A percentile compares a stretch with the other conserved stretches of the same genome.
Conservation (phyloP, 30 jellyfish, hydroid and myxozoan species). For the Pelagia noctiluca region DNA sequence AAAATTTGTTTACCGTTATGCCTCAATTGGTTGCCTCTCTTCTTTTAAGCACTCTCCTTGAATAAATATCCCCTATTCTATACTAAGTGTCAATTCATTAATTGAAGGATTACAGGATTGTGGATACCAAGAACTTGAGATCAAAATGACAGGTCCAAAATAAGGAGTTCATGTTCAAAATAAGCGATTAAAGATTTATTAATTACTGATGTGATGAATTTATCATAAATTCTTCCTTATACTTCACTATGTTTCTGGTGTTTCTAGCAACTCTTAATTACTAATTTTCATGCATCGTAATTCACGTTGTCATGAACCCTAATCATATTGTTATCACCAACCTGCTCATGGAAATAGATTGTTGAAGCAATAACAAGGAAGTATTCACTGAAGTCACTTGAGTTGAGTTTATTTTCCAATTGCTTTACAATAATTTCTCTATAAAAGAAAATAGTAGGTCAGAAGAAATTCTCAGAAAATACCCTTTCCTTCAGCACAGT, state of each 20-base stretch:
- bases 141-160: background rate
- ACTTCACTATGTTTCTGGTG: too few species aligned
- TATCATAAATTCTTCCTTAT: too few species aligned
- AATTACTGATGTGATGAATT: background rate
- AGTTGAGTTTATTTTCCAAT: conserved; percentile 84
- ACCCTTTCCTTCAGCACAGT: too few species aligned
- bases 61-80: too few species aligned
- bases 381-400: conserved; percentile 97
- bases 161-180: background rate
- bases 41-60: too few species aligned
- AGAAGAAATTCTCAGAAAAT: too few species aligned
- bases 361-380: conserved; percentile 90
- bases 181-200: background rate
- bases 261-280: conserved; percentile 60
- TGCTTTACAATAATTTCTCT: conserved; percentile 81
- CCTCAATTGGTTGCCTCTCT: too few species aligned
- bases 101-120: too few species aligned
- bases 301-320: background rate
- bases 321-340: background rate
- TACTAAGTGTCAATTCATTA: too few species aligned
- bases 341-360: conserved; percentile 94
- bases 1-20: too few species aligned
- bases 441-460: conserved; percentile 16
- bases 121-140: too few species aligned
- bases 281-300: conserved; percentile 42